Percentiles rank a stretch among this genome's conserved stretches.
These are phyloP conservation scores for Epinephelus lanceolatus DNA, from an alignment of 2,113 vertebrate species.

Conservation along the genomic window DNA sequence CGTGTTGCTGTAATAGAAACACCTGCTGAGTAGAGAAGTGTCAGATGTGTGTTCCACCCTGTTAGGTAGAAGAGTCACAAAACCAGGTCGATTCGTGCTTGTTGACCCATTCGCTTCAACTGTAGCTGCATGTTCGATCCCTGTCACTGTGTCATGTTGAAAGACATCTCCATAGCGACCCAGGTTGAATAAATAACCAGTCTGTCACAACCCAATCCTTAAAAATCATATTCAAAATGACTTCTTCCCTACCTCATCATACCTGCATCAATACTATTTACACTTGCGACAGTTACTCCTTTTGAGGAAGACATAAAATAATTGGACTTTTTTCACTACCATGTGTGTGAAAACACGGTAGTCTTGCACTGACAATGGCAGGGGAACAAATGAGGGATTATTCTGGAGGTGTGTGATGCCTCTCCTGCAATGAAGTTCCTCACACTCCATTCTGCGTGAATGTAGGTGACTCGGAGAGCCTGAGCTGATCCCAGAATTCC, in stretches of 20 bases:
- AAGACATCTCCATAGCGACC: slow-evolving; percentile 31
- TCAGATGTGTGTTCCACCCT: neutral
- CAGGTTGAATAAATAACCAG: slow-evolving; percentile 40
- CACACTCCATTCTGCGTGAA: slow-evolving; percentile 86
- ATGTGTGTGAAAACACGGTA: slow-evolving; percentile 75
- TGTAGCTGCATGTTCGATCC: slow-evolving; percentile 5
- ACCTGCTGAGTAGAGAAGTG: neutral
- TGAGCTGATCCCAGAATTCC: slow-evolving; percentile 89
- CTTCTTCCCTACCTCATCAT: slow-evolving; percentile 40
- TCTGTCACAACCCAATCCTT: slow-evolving; percentile 26
- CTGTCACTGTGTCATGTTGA: slow-evolving; percentile 15
- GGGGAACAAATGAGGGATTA: slow-evolving; percentile 84
- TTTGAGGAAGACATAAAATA: slow-evolving; percentile 67
- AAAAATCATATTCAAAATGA: slow-evolving; percentile 40
- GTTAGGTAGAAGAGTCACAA: neutral
- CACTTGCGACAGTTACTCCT: slow-evolving; percentile 60
- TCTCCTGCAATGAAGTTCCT: slow-evolving; percentile 84
- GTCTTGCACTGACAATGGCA: slow-evolving; percentile 76
- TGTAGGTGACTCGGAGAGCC: slow-evolving; percentile 86
- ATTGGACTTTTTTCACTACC: slow-evolving; percentile 77
- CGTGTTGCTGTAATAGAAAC: neutral
- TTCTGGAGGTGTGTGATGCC: slow-evolving; percentile 80
- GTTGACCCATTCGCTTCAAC: slow-evolving; percentile 17
- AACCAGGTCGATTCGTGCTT: slow-evolving; percentile 3
- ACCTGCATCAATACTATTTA: slow-evolving; percentile 67